These are phyloP conservation scores for Campopleginae sp. DNA, from an alignment of 2,888 invertebrate species.

Conservation along the genomic window DNA sequence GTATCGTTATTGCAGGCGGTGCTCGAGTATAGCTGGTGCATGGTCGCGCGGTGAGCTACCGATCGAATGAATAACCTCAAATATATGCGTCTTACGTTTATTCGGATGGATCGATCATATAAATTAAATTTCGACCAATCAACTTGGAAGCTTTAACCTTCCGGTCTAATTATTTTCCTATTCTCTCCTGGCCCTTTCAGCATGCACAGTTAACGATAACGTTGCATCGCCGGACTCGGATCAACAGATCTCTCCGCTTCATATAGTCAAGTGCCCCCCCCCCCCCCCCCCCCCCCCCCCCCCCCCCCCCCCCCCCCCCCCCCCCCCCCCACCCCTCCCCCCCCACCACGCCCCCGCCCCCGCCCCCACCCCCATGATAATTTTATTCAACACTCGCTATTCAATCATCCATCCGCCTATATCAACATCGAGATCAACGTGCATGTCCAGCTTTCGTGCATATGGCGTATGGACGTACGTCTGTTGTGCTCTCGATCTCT, in stretches of 20 bases:
- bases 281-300: too few species aligned
- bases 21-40: constrained; percentile 15
- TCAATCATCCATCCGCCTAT: constrained; percentile 45
- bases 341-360: too few species aligned
- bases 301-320: too few species aligned
- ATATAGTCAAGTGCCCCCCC: too few species aligned
- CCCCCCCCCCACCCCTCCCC: too few species aligned
- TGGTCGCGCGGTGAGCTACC: not conserved
- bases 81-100: constrained; percentile 54
- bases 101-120: constrained; percentile 58
- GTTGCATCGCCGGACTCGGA: constrained; percentile 46
- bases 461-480: not conserved
- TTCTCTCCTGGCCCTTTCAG: constrained; percentile 22
- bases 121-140: constrained; percentile 68
- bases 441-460: not conserved
- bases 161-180: constrained; percentile 16
- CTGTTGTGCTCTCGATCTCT: too few species aligned
- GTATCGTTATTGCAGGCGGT: constrained; percentile 7
- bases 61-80: constrained; percentile 49
- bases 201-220: constrained; percentile 17
- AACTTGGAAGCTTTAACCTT: constrained; percentile 53
- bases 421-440: constrained; percentile 52
- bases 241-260: constrained; percentile 58
- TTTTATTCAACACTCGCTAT: constrained; percentile 66
- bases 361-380: too few species aligned